A percentile compares a stretch with the other conserved stretches of the same genome.
Evolutionary conservation across 2,888 invertebrate genomes (phyloP).

Genomic region (Noctua janthina): DNA sequence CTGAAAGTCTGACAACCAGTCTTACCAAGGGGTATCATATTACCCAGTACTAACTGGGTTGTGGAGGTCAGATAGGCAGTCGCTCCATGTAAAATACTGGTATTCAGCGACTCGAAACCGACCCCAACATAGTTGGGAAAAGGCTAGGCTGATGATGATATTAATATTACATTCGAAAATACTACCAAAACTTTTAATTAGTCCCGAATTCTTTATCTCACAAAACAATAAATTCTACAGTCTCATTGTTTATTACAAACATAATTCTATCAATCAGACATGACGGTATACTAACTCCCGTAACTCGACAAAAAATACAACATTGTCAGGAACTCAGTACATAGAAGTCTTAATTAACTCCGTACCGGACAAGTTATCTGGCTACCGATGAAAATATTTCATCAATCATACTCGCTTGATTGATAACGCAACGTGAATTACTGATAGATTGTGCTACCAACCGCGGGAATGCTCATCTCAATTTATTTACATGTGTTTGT

Average conservation of each 20-base stretch:
- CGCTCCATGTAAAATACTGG: too few relatives aligned
- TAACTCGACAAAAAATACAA: slow-evolving; percentile 33
- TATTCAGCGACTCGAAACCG: too few relatives aligned
- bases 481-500: slow-evolving; percentile 90
- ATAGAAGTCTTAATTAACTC: slow-evolving; percentile 88
- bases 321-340: slow-evolving; percentile 70
- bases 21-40: too few relatives aligned
- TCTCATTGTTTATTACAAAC: slow-evolving; percentile 29
- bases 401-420: slow-evolving; percentile 88
- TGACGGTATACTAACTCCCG: slow-evolving; percentile 32
- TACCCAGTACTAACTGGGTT: too few relatives aligned
- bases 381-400: slow-evolving; percentile 89
- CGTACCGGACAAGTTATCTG: slow-evolving; percentile 87
- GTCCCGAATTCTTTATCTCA: not conserved
- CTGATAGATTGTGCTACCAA: slow-evolving; percentile 88
- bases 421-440: slow-evolving; percentile 89
- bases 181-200: slow-evolving; percentile 26
- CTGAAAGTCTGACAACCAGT: too few relatives aligned
- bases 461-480: slow-evolving; percentile 85
- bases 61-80: too few relatives aligned
- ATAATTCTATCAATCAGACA: slow-evolving; percentile 51
- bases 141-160: too few relatives aligned
- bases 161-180: not conserved
- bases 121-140: too few relatives aligned
- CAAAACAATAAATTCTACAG: slow-evolving; percentile 20